Base-by-base conservation (phyloP, 2,113 vertebrate species). In the Dipodomys merriami region DNA sequence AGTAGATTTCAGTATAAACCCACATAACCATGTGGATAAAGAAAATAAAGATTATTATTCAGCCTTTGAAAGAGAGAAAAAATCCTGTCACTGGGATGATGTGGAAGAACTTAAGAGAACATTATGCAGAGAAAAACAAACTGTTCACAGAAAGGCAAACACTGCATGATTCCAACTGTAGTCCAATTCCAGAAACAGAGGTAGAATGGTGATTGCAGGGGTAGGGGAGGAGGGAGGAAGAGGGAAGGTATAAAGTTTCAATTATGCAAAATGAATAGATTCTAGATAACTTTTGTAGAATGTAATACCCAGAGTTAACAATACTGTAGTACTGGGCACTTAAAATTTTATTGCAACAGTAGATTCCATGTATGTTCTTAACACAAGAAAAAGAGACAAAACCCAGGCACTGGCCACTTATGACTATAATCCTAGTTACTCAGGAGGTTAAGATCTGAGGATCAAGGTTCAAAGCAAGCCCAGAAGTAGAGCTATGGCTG, bases 1-100 rank as follows among this genome's bases (percentile, higher is more conserved):
- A 76, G 67, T 5, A 27, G 57, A 77, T 68, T 96, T 94, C 67
- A 68, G 2, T 67, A 64, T 27, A 49, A 94, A 93, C 2, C 6
- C 27, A 71, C 84, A 72, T 89, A 77, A 65, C 65, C 30, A 35
- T 77, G 30, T 53, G 29, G 27, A 82, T 73, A 83, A 88, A 46
- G 65, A 79, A 72, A 91, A 67, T n/a, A 8, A 35, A 71, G 78
- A 71, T 35, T 60, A 29, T 44, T 22, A 71, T 25, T 27, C 65
- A 79, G n/a, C 25, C 8, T 44, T 73, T 23, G 16, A 78, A 84
- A n/a, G 19, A 44, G 91, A 65, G 49, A 6, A 78, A 73, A 6
- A 78, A 73, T 44, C 39, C 27, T 53, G 25, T 71, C 20, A 25
- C 25, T 23, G 25, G 27, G 62, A 64, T 30, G n/a, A 16, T 13